These are phyloP conservation scores for Hyla sarda DNA, from an alignment of 2,113 vertebrate species.

Conservation along the genomic window DNA sequence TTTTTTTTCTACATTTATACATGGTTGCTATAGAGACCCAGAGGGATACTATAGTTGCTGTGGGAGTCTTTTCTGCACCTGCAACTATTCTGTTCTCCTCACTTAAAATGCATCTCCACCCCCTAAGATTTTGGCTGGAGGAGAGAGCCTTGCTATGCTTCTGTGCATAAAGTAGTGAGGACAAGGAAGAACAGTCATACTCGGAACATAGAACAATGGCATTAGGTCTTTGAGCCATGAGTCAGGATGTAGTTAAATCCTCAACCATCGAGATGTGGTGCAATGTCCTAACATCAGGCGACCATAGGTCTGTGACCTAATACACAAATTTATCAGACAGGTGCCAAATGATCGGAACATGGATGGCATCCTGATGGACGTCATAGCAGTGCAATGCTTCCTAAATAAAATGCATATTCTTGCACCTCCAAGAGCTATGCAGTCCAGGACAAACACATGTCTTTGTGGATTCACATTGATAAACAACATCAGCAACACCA, in stretches of 20 bases:
- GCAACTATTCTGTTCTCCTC: conserved; percentile 55
- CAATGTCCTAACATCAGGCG: too few species aligned
- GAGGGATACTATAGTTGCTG: conserved; percentile 65
- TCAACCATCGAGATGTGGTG: background rate
- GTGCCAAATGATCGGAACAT: too few species aligned
- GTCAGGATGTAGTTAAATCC: background rate
- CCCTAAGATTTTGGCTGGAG: background rate
- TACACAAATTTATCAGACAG: too few species aligned
- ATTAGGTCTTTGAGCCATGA: background rate
- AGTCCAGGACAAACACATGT: too few species aligned
- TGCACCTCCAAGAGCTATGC: too few species aligned
- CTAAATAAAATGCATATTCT: too few species aligned
- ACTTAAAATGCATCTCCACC: background rate
- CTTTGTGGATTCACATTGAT: too few species aligned
- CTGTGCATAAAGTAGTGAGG: background rate
- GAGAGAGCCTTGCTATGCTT: background rate
- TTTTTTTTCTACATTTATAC: too few species aligned
- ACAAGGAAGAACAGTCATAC: background rate
- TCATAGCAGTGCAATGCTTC: too few species aligned
- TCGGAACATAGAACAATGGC: background rate
- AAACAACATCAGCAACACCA: too few species aligned
- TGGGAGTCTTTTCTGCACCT: conserved; percentile 54
- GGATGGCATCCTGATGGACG: too few species aligned
- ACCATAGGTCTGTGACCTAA: too few species aligned
- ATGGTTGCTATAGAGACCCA: conserved; percentile 59